A percentile compares a stretch with the other conserved stretches of the same genome.
Conservation (phyloP, 2,888 invertebrate genomes). For the Bombylius discolor region DNA sequence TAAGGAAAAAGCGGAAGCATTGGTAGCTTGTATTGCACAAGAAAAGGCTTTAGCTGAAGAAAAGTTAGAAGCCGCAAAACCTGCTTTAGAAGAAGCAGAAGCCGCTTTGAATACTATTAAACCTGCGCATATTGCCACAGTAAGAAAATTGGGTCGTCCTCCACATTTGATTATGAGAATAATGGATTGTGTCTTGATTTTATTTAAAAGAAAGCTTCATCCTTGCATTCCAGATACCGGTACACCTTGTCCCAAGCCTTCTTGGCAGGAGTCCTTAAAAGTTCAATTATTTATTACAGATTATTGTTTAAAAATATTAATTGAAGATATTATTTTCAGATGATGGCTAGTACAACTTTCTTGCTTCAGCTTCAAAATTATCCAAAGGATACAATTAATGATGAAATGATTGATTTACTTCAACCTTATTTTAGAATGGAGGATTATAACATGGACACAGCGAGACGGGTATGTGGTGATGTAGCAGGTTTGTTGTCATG, state of each 20-base stretch:
- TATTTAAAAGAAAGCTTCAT: conserved; percentile 82
- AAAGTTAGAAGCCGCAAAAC: conserved; percentile 89
- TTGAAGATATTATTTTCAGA: conserved; percentile 37
- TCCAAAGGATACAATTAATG: conserved; percentile 92
- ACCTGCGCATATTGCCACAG: conserved; percentile 90
- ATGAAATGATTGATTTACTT: conserved; percentile 90
- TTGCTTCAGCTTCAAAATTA: conserved; percentile 83
- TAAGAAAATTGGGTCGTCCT: conserved; percentile 85
- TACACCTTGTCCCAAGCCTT: conserved; percentile 75
- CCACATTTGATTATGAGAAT: conserved; percentile 96
- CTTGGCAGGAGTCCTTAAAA: conserved; percentile 92
- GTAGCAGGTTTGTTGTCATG: conserved; percentile 90
- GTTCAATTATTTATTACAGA: conserved; percentile 28
- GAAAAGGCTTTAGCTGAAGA: conserved; percentile 86
- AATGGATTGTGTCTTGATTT: conserved; percentile 90
- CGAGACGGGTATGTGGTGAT: conserved; percentile 89
- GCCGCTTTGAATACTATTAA: conserved; percentile 91
- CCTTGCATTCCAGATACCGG: conserved; percentile 69
- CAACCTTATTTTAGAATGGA: conserved; percentile 90
- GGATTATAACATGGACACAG: conserved; percentile 94
- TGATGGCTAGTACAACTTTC: conserved; percentile 94
- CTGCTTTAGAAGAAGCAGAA: conserved; percentile 90
- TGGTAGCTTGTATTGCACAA: conserved; percentile 73
- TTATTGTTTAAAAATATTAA: neutral
- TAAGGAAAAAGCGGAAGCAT: conserved; percentile 85